Percentiles rank a stretch among this genome's conserved stretches.
Conservation (phyloP, 2,797 vertebrate genomes). For the Sebastolobus alascanus region DNA sequence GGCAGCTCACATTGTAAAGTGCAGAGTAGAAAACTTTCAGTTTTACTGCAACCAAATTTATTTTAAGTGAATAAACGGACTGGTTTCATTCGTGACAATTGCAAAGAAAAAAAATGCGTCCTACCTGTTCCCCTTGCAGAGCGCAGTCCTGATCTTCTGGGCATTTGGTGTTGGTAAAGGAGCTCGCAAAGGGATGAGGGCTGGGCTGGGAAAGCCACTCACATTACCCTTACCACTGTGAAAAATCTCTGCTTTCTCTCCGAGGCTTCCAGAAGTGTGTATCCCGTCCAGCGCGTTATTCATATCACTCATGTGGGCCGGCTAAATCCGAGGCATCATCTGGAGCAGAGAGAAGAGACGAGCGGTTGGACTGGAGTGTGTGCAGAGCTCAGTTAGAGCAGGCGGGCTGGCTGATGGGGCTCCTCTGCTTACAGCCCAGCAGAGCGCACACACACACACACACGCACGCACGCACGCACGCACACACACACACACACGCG, state of each 20-base stretch:
- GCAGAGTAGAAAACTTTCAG: conserved; percentile 20
- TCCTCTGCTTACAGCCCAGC: conserved; percentile 73
- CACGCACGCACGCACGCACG: conserved; percentile 14
- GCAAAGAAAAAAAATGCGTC: conserved; percentile 44
- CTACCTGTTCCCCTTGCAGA: conserved; percentile 82
- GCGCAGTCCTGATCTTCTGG: conserved; percentile 70
- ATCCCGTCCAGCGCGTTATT: conserved; percentile 84
- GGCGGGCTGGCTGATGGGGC: conserved; percentile 61
- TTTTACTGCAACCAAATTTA: conserved; percentile 12
- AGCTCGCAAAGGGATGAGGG: conserved; percentile 78
- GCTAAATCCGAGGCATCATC: conserved; percentile 87
- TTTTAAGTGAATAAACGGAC: conserved; percentile 3
- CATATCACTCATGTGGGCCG: conserved; percentile 84
- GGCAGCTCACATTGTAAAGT: conserved; percentile 32
- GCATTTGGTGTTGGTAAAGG: conserved; percentile 75
- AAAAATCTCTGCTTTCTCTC: conserved; percentile 84
- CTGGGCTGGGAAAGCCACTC: conserved; percentile 72
- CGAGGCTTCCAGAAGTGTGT: conserved; percentile 80
- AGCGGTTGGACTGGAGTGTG: conserved; percentile 67
- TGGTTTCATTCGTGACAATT: conserved; percentile 14
- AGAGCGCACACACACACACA: conserved; percentile 41
- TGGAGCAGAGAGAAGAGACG: conserved; percentile 75
- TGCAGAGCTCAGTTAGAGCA: conserved; percentile 65
- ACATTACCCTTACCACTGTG: conserved; percentile 76
- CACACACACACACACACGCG: conserved; percentile 30